These are phyloP conservation scores for Trematocara variabile DNA, from an alignment of 2,113 vertebrate genomes.

Conservation along the genomic window DNA sequence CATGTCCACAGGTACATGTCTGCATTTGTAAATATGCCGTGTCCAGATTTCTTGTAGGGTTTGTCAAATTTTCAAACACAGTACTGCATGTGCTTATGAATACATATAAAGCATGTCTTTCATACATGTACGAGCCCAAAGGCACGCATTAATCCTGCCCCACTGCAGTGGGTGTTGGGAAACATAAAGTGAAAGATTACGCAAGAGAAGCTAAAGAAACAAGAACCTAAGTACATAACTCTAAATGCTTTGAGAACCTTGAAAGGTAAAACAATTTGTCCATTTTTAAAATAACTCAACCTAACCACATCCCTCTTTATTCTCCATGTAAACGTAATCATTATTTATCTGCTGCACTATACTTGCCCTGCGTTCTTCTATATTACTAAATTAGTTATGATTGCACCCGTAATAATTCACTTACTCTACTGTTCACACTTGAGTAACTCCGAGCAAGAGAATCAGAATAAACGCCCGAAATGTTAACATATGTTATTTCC, in stretches of 20 bases:
- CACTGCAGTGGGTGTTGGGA: slow-evolving; percentile 7
- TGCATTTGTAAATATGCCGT: background rate
- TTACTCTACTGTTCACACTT: slow-evolving; percentile 43
- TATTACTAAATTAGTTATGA: slow-evolving; percentile 50
- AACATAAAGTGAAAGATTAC: background rate
- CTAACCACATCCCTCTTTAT: slow-evolving; percentile 7
- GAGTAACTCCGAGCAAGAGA: background rate
- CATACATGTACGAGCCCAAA: slow-evolving; percentile 1
- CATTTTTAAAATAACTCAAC: background rate
- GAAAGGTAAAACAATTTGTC: background rate
- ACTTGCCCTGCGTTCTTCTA: slow-evolving; percentile 5
- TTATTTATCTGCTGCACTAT: slow-evolving; percentile 19
- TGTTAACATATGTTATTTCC: slow-evolving; percentile 42
- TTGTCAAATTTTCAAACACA: background rate
- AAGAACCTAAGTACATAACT: background rate
- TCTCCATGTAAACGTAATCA: background rate
- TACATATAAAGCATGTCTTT: background rate
- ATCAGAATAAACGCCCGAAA: slow-evolving; percentile 33
- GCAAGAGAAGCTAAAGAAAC: background rate
- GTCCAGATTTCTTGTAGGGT: background rate
- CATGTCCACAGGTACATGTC: background rate
- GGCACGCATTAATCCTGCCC: background rate
- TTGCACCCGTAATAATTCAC: slow-evolving; percentile 46
- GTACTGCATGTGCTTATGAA: background rate
- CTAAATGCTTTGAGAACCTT: background rate